Evolutionary conservation across 2,113 vertebrate species (phyloP), one percentile per base, ranked within the genome.

Genomic region (Oryzias curvinotus): DNA sequence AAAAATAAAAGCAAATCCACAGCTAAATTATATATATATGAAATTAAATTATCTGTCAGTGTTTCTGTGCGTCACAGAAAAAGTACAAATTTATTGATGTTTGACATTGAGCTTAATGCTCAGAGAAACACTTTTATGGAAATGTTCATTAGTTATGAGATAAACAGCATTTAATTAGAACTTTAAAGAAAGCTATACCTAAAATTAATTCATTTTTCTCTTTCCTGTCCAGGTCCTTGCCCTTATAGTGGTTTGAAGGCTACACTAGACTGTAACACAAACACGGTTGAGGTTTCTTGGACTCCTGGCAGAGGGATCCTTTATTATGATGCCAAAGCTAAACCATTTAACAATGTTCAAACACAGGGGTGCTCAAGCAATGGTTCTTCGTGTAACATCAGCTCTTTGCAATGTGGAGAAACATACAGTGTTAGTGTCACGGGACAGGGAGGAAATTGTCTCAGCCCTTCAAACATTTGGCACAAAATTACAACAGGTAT

Each of bases 281-380:
- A 91, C 68, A 78, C 77, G 1, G 84, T 78, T 0, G 5, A 63
- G 0, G 71, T 92, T 28, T 90, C 89, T 15, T 93, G 93, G 93
- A 87, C 59, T 0, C 68, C 70, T 0, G 90, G 91, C 18, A 73
- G 49, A 0, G 90, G 90, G 18, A 88, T 82, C 65, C 50, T 73
- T 16, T 71, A 58, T 55, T 93, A 93, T 57, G 87, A 79, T 8
- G 87, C 73, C 45, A 41, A 75, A 0, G 89, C 89, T 0, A 21
- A 64, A 3, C 47, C 42, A 21, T 64, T 81, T 3, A 4, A 25
- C 64, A 21, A 47, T 1, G 1, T 0, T 0, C 57, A 88, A 43
- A 0, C 7, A 13, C 45, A 66, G 25, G 73, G 14, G 50, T 92
- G 91, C 71, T 79, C 76, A 25, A 87, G 88, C 16, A 66, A 42